These are phyloP conservation scores for Drosophila sp. DNA, from an alignment of 1,140 invertebrate species.

Conservation along the genomic window DNA sequence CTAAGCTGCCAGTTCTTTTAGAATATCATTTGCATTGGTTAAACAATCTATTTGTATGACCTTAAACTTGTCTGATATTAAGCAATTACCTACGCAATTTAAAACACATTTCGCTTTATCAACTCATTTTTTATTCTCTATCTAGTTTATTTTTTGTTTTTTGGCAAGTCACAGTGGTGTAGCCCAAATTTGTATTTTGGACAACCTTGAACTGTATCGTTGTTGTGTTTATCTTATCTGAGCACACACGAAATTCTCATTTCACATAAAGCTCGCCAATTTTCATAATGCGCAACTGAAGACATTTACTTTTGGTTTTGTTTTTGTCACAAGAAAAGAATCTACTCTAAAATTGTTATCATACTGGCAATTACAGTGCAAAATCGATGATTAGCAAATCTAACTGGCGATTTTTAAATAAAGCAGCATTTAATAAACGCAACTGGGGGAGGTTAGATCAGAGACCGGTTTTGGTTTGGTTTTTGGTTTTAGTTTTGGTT, in stretches of 20 bases:
- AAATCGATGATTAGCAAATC: slow-evolving; percentile 41
- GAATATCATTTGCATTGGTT: no score
- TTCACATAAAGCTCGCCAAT: slow-evolving; percentile 50
- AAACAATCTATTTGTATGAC: slow-evolving; percentile 4
- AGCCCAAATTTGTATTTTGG: slow-evolving; percentile 15
- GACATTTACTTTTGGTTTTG: slow-evolving; percentile 32
- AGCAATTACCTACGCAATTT: slow-evolving; percentile 1
- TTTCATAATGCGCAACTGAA: slow-evolving; percentile 24
- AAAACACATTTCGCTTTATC: slow-evolving; percentile 15
- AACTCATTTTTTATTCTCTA: background rate
- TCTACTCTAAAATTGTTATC: slow-evolving; percentile 52
- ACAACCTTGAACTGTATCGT: slow-evolving; percentile 72
- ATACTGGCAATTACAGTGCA: slow-evolving; percentile 25
- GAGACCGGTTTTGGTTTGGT: slow-evolving; percentile 56
- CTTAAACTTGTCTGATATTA: slow-evolving; percentile 11
- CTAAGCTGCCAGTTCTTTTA: no score
- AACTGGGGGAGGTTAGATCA: slow-evolving; percentile 33
- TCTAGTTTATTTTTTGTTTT: slow-evolving; percentile 27
- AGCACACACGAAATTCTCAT: slow-evolving; percentile 21
- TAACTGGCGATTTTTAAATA: slow-evolving; percentile 10
- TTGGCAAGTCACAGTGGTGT: slow-evolving; percentile 34
- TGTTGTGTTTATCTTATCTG: slow-evolving; percentile 67
- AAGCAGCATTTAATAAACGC: slow-evolving; percentile 27
- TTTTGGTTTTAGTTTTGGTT: background rate
- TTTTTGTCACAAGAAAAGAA: slow-evolving; percentile 31